Evolutionary conservation across 2,113 vertebrate species (phyloP), one percentile per base, ranked within the genome.

Genomic region (Thunnus thynnus): DNA sequence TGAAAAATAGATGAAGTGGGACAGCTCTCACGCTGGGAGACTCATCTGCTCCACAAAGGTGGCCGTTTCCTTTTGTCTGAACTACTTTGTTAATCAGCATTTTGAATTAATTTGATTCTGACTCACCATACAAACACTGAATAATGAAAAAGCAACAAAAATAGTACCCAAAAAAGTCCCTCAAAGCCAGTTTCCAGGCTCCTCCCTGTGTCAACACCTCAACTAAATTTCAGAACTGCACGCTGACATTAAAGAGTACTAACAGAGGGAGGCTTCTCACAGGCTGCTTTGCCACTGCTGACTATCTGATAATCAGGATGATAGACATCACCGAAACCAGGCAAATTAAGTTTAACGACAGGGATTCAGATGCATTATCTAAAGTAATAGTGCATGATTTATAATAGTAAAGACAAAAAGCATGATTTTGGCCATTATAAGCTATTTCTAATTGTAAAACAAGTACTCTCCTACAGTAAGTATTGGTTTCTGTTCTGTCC

Each of bases 1-100:
- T 88, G 76, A 90, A 90, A 90, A 88, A 92, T 90, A 88, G 77
- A 92, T 93, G 89, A 92, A 89, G 88, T 70, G 76, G 88, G 79
- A 81, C 88, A 87, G 84, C 85, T 83, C 82, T 85, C 89, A 88
- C n/a, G 84, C 91, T 87, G 91, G 44, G 93, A 83, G 82, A 85
- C 84, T 90, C 84, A 90, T 91, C 84, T 65, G 84, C 86, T 90
- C 76, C 69, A 76, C 83, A 74, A 88, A 86, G 78, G 67, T 89
- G 73, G 66, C 71, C 9, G 66, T 78, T 84, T 88, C 64, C 60
- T 86, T 84, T 90, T 79, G 79, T 89, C 58, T 68, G 48, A 80
- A 81, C 58, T 51, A 64, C 47, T 78, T 81, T 78, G 64, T 74
- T 84, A 76, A 76, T 71, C 62, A 68, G 67, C 70, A 76, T 69